Evolutionary conservation across 2,888 invertebrate species (phyloP).

Genomic region (Melanotus villosus): DNA sequence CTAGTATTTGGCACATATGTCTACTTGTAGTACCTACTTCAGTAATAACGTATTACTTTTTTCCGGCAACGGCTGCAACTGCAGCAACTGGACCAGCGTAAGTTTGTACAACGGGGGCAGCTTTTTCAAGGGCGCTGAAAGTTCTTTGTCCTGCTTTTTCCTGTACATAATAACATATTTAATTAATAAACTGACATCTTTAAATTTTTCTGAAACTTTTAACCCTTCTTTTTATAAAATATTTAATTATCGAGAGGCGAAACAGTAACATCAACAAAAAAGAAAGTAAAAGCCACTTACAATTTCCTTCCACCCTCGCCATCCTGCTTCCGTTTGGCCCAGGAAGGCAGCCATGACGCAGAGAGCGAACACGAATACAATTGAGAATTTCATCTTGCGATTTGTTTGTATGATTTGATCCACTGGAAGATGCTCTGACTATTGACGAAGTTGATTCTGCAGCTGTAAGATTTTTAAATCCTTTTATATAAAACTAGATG

Average conservation of each 20-base stretch:
- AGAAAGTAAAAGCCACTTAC: constrained; percentile 45
- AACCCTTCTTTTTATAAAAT: no score
- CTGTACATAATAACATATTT: constrained; percentile 37
- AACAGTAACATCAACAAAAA: not conserved
- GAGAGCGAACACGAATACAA: constrained; percentile 48
- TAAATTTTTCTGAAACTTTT: no score
- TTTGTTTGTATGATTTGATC: not conserved
- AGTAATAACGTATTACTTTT: no score
- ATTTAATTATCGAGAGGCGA: no score
- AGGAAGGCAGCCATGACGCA: constrained; percentile 48
- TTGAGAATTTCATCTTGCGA: constrained; percentile 49
- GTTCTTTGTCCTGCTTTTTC: constrained; percentile 47
- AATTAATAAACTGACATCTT: no score
- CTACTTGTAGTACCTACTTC: no score
- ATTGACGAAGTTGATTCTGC: not conserved
- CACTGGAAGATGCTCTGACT: constrained; percentile 5
- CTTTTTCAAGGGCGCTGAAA: constrained; percentile 52
- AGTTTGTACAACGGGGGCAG: constrained; percentile 51
- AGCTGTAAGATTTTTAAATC: not conserved
- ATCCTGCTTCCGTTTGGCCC: constrained; percentile 53
- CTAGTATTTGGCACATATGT: no score
- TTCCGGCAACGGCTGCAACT: constrained; percentile 4
- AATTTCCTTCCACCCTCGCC: constrained; percentile 52
- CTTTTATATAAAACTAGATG: not conserved
- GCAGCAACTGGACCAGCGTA: constrained; percentile 48